A percentile compares a stretch with the other conserved stretches of the same genome.
These are phyloP conservation scores for Drosophila ezoana DNA, from an alignment of 2,888 invertebrate genomes.

Conservation along the genomic window DNA sequence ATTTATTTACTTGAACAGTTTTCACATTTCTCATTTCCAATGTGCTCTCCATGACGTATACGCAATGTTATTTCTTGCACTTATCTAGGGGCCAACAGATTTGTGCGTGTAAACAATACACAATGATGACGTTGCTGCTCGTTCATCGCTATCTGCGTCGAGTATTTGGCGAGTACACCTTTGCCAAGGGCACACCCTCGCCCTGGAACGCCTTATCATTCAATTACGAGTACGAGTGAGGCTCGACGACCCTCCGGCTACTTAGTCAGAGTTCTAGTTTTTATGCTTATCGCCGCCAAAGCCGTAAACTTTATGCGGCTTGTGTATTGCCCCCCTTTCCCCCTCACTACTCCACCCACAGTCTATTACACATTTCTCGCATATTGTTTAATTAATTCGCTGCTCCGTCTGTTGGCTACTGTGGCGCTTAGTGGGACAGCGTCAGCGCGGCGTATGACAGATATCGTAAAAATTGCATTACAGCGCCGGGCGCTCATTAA, in stretches of 20 bases:
- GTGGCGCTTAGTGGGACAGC: conserved; percentile 20
- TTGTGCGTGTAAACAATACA: conserved; percentile 41
- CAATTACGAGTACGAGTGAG: conserved; percentile 18
- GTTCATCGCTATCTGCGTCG: conserved; percentile 14
- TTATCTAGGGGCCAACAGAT: conserved; percentile 23
- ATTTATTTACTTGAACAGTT: conserved; percentile 68
- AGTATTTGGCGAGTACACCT: conserved; percentile 4
- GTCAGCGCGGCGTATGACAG: conserved; percentile 66
- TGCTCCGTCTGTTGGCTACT: conserved; percentile 34
- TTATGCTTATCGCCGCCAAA: conserved; percentile 62
- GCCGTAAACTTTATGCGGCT: conserved; percentile 69
- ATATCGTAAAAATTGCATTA: conserved; percentile 76
- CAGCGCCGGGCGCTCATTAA: conserved; percentile 57
- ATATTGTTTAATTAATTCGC: conserved; percentile 71
- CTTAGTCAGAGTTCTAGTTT: conserved; percentile 46
- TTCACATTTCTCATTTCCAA: conserved; percentile 62
- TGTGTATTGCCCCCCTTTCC: conserved; percentile 21
- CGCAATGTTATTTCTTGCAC: conserved; percentile 33
- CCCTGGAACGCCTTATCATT: conserved; percentile 29
- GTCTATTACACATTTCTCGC: conserved; percentile 10
- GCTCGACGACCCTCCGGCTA: conserved; percentile 11
- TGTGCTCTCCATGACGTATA: conserved; percentile 66
- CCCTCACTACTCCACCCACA: not conserved
- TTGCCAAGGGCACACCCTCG: conserved; percentile 3
- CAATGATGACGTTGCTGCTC: conserved; percentile 35